Percentiles rank a stretch among this genome's conserved stretches.
phyloP scores from a whole-genome alignment of 2,888 invertebrate species.

The Eupsilia transversa region DNA sequence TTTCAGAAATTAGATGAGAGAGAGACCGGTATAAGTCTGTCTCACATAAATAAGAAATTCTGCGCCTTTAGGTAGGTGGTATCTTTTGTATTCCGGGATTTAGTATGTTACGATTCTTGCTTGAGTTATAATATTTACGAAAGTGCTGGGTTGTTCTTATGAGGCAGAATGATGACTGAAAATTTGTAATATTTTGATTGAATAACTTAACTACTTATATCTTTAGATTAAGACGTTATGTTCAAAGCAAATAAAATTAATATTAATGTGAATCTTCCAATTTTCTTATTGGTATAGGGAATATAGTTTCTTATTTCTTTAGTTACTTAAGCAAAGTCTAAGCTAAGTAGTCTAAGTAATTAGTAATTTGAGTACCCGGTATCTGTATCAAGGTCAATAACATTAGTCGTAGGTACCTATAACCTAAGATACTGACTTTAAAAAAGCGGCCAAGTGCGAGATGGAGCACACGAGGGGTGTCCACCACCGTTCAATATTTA shows the following conservation, averaged over 20 bases:
- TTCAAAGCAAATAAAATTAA: neutral
- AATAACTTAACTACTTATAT: neutral
- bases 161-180: neutral
- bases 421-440: slow-evolving; percentile 9
- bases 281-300: neutral
- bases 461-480: neutral
- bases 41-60: slow-evolving; percentile 27
- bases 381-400: too few relatives aligned
- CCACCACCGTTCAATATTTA: neutral
- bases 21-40: slow-evolving; percentile 6
- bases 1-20: slow-evolving; percentile 25
- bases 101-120: slow-evolving; percentile 20
- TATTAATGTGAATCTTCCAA: neutral
- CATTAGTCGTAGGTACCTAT: neutral
- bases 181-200: neutral
- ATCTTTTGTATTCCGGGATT: slow-evolving; percentile 24
- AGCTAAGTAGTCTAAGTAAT: slow-evolving; percentile 7
- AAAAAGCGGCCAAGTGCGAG: neutral
- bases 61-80: neutral
- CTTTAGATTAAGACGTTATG: neutral
- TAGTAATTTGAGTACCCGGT: slow-evolving; percentile 16
- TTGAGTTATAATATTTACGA: slow-evolving; percentile 37
- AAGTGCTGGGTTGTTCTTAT: slow-evolving; percentile 17
- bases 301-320: neutral
- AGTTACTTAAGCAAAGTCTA: neutral